Conservation (phyloP, 2,888 invertebrate species). For the Trilocha varians region DNA sequence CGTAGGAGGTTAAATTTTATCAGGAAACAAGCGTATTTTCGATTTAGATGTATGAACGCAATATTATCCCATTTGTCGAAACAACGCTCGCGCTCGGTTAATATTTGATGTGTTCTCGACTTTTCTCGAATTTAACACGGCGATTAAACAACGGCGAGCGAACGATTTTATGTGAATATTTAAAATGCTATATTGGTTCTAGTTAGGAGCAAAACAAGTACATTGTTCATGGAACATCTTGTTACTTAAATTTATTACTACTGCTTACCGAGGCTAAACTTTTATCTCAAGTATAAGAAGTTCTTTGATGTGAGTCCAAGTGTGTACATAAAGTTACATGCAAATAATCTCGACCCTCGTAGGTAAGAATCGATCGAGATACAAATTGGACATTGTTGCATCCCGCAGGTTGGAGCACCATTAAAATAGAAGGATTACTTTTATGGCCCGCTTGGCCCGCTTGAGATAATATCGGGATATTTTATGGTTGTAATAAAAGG, state of each 20-base stretch:
- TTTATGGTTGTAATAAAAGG: constrained; percentile 68
- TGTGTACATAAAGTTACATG: constrained; percentile 18
- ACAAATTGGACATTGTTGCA: constrained; percentile 60
- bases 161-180: constrained; percentile 69
- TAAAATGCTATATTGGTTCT: constrained; percentile 68
- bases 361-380: constrained; percentile 25
- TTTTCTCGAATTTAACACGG: constrained; percentile 69
- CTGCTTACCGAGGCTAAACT: constrained; percentile 18
- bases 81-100: constrained; percentile 57
- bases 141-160: constrained; percentile 66
- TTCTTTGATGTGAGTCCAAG: constrained; percentile 10
- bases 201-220: constrained; percentile 47
- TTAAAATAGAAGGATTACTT: constrained; percentile 71
- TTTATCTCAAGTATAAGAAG: constrained; percentile 14
- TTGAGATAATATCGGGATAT: constrained; percentile 69
- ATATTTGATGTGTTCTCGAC: constrained; percentile 71
- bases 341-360: constrained; percentile 25
- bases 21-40: constrained; percentile 38
- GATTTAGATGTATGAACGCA: constrained; percentile 57
- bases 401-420: constrained; percentile 61
- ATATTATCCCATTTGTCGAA: constrained; percentile 66
- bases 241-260: constrained; percentile 28
- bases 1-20: constrained; percentile 25
- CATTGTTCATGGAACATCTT: constrained; percentile 41
- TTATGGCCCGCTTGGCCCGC: constrained; percentile 62